Base-by-base conservation (phyloP, 2,113 vertebrate genomes). In the Ramphastos sulfuratus region DNA sequence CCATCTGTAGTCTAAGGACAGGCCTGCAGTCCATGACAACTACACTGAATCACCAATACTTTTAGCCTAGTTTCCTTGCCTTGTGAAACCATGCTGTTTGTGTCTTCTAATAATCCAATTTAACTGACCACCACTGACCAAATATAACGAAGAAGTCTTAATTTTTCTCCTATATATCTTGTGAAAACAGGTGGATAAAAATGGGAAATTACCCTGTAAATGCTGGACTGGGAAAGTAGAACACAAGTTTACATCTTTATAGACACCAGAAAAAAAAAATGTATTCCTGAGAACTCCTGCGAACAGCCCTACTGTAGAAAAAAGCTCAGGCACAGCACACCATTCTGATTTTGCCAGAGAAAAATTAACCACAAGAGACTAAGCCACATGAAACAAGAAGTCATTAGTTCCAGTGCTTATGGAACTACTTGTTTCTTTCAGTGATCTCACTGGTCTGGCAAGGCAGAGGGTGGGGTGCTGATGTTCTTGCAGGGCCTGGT, bases 331-430 rank as follows among this genome's bases (percentile, higher is more conserved):
- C 65, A 74, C n/a, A 95, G 64, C 61, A 88, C 65, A 74, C 6
- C 69, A 72, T 28, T 83, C 72, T 55, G 82, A 90, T 80, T 81
- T 90, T 83, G 88, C 56, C 79, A 87, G 59, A 93, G 56, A 88
- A 69, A 71, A 77, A 83, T 46, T 82, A 94, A 93, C 90, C 92
- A 88, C 96, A 91, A 77, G 69, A 94, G 65, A 94, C 87, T 64
- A 85, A 91, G 74, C 93, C 96, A 96, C 92, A 95, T 95, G 89
- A 96, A 96, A 96, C 64, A 87, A 82, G 59, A 89, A 91, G 79
- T 85, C 85, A 93, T 80, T 91, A 87, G 69, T 90, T 94, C 75
- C 90, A 94, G 37, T 33, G 56, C 64, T 95, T 87, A 42, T 80
- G 87, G 88, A 95, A 77, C 90, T 89, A 70, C 39, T 95, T 95